Evolutionary conservation across 1,140 invertebrate species (phyloP).

Genomic region (Paracyclopina nana): DNA sequence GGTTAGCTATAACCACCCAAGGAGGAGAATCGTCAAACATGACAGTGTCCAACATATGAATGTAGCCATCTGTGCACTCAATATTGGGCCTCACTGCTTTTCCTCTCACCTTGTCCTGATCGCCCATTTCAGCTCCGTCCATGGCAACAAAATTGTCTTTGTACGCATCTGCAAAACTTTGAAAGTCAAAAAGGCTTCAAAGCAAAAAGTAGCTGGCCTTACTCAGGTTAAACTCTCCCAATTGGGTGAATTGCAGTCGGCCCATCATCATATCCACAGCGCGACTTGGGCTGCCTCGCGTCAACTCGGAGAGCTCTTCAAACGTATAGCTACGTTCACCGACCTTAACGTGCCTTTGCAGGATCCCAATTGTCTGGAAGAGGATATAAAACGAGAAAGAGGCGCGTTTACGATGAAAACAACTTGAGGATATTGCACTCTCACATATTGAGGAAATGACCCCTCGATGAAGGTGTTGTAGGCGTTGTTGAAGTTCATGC

Average conservation of each 20-base stretch:
- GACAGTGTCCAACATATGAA: slow-evolving; percentile 69
- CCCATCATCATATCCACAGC: not conserved
- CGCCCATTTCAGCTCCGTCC: slow-evolving; percentile 45
- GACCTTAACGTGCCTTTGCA: slow-evolving; percentile 1
- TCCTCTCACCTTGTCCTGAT: too few species aligned
- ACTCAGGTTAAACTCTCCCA: slow-evolving; percentile 1
- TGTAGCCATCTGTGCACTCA: slow-evolving; percentile 75
- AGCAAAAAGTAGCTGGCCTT: not conserved
- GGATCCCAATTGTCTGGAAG: not conserved
- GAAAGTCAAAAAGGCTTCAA: not conserved
- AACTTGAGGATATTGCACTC: not conserved
- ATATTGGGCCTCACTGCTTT: slow-evolving; percentile 68
- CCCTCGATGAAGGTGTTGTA: slow-evolving; percentile 3
- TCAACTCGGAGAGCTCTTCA: not conserved
- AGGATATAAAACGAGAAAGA: not conserved
- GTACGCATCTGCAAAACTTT: slow-evolving; percentile 12
- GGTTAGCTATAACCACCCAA: not conserved
- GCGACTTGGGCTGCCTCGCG: slow-evolving; percentile 3
- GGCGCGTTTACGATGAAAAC: not conserved
- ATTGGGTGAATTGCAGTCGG: not conserved
- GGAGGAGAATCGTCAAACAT: slow-evolving; percentile 33
- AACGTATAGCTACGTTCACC: not conserved
- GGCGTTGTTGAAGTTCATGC: slow-evolving; percentile 5
- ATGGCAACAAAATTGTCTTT: slow-evolving; percentile 41
- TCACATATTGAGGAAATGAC: slow-evolving; percentile 15